A percentile compares a stretch with the other conserved stretches of the same genome.
Evolutionary conservation across 1,140 invertebrate species (phyloP).

Genomic region (Caenorhabditis brenneri): DNA sequence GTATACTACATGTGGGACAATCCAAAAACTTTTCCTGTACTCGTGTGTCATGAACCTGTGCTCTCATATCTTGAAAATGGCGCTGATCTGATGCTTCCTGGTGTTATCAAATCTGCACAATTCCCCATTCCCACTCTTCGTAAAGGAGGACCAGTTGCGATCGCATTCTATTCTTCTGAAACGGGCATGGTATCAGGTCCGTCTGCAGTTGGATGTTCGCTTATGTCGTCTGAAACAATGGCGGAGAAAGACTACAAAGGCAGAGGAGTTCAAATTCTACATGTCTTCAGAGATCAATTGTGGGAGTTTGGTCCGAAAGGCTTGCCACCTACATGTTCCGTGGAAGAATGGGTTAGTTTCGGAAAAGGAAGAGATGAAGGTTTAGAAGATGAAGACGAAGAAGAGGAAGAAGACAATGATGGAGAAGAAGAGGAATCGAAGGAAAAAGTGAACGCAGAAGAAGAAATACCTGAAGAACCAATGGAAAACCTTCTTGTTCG

Average conservation of each 20-base stretch:
- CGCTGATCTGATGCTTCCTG: conserved; percentile 58
- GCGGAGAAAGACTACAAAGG: conserved; percentile 41
- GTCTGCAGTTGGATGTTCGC: conserved; percentile 50
- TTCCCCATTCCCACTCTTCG: conserved; percentile 6
- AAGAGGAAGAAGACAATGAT: not conserved
- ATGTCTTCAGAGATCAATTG: conserved; percentile 31
- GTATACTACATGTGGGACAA: conserved; percentile 53
- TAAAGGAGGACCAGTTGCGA: conserved; percentile 12
- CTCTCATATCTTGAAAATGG: conserved; percentile 55
- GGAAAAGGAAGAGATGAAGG: not conserved
- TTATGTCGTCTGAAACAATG: conserved; percentile 58
- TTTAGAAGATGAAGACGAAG: not conserved
- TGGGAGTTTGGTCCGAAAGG: conserved; percentile 26
- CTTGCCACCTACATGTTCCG: not conserved
- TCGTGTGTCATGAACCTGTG: conserved; percentile 51
- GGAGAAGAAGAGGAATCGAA: conserved; percentile 68
- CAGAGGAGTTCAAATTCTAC: conserved; percentile 55
- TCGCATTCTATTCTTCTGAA: not conserved
- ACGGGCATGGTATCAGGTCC: conserved; percentile 43
- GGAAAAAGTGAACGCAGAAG: conserved; percentile 44
- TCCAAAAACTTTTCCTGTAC: conserved; percentile 29
- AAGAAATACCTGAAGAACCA: not conserved
- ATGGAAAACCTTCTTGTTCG: conserved; percentile 29
- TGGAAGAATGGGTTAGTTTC: not conserved
- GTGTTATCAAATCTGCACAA: not conserved